These are phyloP conservation scores for Pyrrhura leucotis DNA, from an alignment of 2,797 vertebrate genomes.

Conservation along the genomic window DNA sequence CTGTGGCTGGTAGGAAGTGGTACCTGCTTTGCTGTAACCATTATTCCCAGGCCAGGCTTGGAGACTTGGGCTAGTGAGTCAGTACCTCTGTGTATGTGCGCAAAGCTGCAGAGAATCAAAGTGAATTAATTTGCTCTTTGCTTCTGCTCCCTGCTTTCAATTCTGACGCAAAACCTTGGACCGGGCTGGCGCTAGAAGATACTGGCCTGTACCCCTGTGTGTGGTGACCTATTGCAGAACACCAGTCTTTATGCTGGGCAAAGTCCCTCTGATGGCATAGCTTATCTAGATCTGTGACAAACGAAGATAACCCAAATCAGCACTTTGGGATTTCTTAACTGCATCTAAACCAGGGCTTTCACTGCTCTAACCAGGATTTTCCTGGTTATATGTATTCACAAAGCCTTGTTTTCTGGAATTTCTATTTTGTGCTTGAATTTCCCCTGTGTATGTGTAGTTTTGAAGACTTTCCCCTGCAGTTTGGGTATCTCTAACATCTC, in stretches of 20 bases:
- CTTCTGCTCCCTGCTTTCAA: not conserved
- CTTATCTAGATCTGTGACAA: not conserved
- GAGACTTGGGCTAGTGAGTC: accelerated
- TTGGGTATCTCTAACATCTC: not conserved
- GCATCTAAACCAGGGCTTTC: not conserved
- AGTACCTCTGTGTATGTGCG: not conserved
- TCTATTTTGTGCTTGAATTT: not conserved
- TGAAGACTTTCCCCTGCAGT: not conserved
- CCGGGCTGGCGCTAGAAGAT: not conserved
- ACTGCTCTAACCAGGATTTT: not conserved
- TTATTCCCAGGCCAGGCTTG: not conserved
- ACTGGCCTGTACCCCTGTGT: accelerated
- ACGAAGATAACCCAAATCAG: not conserved
- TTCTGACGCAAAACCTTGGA: not conserved
- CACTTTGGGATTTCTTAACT: not conserved
- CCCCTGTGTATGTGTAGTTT: not conserved
- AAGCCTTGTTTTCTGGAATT: not conserved
- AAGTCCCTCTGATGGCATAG: not conserved
- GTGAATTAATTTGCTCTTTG: not conserved
- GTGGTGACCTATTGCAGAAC: not conserved
- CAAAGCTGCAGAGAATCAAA: not conserved
- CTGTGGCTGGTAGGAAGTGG: not conserved
- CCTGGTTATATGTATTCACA: not conserved
- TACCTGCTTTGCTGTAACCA: not conserved
- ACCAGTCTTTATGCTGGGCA: not conserved